phyloP scores from a whole-genome alignment of 2,797 vertebrate genomes.

The Silurus lanzhouensis region DNA sequence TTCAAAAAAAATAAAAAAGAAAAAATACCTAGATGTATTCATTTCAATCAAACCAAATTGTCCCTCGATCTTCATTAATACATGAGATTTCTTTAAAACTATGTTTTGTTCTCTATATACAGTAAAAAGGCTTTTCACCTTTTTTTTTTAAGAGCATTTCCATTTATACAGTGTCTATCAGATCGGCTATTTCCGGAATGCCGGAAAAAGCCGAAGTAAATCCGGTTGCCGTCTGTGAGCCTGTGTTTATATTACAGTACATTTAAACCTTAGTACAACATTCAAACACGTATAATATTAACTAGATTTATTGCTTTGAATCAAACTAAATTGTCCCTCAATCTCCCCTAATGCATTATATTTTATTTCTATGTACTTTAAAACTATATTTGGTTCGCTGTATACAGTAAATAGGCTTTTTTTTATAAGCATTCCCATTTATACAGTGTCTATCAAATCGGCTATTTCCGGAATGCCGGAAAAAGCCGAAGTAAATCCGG shows the following conservation, averaged over 20 bases:
- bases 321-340: too few species aligned
- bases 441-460: not conserved
- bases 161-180: not conserved
- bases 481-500: not conserved
- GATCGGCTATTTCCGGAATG: not conserved
- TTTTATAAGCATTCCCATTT: not conserved
- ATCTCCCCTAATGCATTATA: too few species aligned
- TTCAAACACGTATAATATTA: too few species aligned
- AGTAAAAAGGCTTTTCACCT: not conserved
- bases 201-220: not conserved
- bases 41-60: too few species aligned
- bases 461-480: not conserved
- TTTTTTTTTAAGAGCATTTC: not conserved
- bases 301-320: too few species aligned
- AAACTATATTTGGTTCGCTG: not conserved
- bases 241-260: not conserved
- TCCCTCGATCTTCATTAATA: too few species aligned
- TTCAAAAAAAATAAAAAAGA: too few species aligned
- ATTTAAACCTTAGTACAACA: not conserved
- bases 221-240: not conserved
- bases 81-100: not conserved
- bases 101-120: not conserved
- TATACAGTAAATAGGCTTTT: not conserved
- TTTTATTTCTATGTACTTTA: not conserved
- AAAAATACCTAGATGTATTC: too few species aligned